These are phyloP conservation scores for Tachina grossa DNA, from an alignment of 2,888 invertebrate genomes.

Conservation along the genomic window DNA sequence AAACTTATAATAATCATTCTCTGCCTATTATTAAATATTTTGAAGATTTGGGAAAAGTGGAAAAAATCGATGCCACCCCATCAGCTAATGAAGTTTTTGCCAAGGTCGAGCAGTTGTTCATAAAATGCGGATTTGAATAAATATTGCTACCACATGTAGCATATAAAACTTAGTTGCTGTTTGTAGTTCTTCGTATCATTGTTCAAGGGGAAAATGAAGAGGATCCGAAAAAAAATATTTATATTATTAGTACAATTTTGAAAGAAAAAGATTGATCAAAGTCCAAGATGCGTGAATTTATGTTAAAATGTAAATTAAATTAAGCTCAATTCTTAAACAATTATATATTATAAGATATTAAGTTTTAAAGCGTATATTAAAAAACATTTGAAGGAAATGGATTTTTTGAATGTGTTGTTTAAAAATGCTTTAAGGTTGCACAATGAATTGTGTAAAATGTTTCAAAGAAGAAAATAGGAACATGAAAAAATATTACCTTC, in stretches of 20 bases:
- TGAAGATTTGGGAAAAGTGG: slow-evolving; percentile 87
- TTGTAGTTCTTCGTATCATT: slow-evolving; percentile 53
- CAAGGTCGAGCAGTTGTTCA: slow-evolving; percentile 84
- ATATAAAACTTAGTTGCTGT: slow-evolving; percentile 41
- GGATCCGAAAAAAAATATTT: slow-evolving; percentile 15
- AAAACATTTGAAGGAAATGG: background rate
- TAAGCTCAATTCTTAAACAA: slow-evolving; percentile 55
- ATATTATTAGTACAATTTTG: slow-evolving; percentile 60
- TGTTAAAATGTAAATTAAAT: slow-evolving; percentile 44
- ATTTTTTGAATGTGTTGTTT: background rate
- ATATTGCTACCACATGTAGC: slow-evolving; percentile 40
- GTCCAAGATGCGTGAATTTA: slow-evolving; percentile 36
- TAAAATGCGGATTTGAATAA: slow-evolving; percentile 75
- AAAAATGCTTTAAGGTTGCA: background rate
- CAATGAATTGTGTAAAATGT: background rate
- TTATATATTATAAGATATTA: background rate
- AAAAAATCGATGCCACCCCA: slow-evolving; percentile 88
- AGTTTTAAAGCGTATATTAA: background rate
- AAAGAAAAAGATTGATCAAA: slow-evolving; percentile 39
- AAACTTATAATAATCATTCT: slow-evolving; percentile 93
- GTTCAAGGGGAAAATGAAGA: background rate
- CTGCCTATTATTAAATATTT: slow-evolving; percentile 95
- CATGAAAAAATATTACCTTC: background rate
- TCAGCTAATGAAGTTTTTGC: slow-evolving; percentile 87
- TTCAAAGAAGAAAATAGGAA: background rate